Percentiles rank a stretch among this genome's conserved stretches.
phyloP scores from a whole-genome alignment of 2,888 invertebrate genomes.

The Phorcus lineatus region DNA sequence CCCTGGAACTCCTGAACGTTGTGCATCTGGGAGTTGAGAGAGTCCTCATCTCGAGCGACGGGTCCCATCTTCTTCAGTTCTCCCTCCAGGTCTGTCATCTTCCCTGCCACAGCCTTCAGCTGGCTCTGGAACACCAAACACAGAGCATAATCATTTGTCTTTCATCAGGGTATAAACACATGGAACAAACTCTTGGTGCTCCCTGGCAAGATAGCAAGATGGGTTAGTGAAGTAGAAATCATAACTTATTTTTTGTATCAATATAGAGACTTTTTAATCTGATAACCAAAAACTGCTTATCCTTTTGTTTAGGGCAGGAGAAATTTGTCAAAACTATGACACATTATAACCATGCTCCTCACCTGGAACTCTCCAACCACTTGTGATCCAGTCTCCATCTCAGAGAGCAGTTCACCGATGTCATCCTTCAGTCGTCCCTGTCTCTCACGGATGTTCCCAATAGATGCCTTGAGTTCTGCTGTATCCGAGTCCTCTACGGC shows the following conservation, averaged over 20 bases:
- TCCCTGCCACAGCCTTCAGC: constrained; percentile 86
- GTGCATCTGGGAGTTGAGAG: constrained; percentile 88
- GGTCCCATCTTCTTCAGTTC: constrained; percentile 90
- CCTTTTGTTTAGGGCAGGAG: too few relatives aligned
- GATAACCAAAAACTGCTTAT: background rate
- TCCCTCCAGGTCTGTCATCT: constrained; percentile 87
- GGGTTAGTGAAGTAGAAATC: too few relatives aligned
- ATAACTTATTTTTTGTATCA: too few relatives aligned
- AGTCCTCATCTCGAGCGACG: constrained; percentile 90
- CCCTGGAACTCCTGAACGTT: constrained; percentile 79
- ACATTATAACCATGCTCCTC: constrained; percentile 41
- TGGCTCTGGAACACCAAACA: constrained; percentile 79
- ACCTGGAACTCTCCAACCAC: constrained; percentile 82
- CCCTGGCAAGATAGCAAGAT: too few relatives aligned
- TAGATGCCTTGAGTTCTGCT: constrained; percentile 85
- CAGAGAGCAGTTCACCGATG: constrained; percentile 55
- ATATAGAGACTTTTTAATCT: background rate
- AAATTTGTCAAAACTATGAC: too few relatives aligned
- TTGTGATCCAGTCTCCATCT: constrained; percentile 78
- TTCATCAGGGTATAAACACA: background rate
- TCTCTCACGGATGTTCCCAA: constrained; percentile 83
- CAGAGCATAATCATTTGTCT: background rate
- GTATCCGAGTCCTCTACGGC: constrained; percentile 86
- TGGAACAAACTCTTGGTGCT: too few relatives aligned
- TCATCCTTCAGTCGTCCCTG: constrained; percentile 83